These are phyloP conservation scores for Dusona sp. DNA, from an alignment of 2,888 invertebrate genomes.

Conservation along the genomic window DNA sequence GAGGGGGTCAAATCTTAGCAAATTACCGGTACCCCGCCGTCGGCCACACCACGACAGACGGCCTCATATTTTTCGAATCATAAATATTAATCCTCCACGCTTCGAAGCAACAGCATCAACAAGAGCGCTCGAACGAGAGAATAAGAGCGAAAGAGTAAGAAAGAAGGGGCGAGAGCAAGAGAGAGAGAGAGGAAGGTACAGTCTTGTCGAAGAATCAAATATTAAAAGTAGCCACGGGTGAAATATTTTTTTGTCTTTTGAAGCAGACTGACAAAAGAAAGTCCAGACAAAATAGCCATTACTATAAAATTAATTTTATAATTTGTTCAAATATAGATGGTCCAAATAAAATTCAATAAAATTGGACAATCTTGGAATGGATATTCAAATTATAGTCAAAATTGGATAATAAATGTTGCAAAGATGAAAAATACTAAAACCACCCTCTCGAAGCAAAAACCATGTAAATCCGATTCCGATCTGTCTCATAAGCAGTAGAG, in stretches of 20 bases:
- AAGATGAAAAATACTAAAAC: neutral
- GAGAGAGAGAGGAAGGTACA: constrained; percentile 43
- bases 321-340: no score
- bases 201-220: constrained; percentile 54
- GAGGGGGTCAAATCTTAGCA: constrained; percentile 78
- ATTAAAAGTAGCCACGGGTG: neutral
- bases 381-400: neutral
- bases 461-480: neutral
- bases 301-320: neutral
- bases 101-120: constrained; percentile 54
- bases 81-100: constrained; percentile 77
- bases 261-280: neutral
- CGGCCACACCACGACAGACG: constrained; percentile 62
- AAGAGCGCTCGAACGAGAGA: neutral
- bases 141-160: neutral
- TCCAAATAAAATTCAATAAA: neutral
- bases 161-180: neutral
- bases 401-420: neutral
- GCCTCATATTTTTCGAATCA: constrained; percentile 78
- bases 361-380: neutral
- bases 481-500: neutral
- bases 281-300: neutral
- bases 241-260: neutral
- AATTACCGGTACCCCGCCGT: constrained; percentile 74
- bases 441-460: neutral